Conservation (phyloP, 2,888 invertebrate genomes). For the Diplazon laetatorius region DNA sequence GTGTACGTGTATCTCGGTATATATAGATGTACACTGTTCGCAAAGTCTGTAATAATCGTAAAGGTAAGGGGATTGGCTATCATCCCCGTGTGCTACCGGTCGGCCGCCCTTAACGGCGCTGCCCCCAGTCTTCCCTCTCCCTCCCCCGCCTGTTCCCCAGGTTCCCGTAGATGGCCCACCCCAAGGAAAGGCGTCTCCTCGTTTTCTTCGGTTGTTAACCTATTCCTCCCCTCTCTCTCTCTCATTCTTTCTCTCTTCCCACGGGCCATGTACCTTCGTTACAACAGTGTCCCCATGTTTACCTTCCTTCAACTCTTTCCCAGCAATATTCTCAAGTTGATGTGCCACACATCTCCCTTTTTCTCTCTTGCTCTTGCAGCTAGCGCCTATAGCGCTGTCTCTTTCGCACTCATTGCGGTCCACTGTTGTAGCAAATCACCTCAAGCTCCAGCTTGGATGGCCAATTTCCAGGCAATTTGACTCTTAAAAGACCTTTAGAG, state of each 20-base stretch:
- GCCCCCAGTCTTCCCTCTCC: conserved; percentile 14
- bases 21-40: conserved; percentile 25
- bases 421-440: too few species aligned
- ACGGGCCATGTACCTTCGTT: not conserved
- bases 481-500: too few species aligned
- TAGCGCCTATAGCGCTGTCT: too few species aligned
- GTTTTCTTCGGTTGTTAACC: conserved; percentile 24
- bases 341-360: too few species aligned
- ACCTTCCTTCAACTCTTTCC: not conserved
- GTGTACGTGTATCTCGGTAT: conserved; percentile 34
- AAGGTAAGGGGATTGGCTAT: conserved; percentile 77
- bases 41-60: conserved; percentile 75
- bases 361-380: too few species aligned
- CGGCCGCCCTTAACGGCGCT: conserved; percentile 50
- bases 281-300: not conserved
- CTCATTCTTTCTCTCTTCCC: too few species aligned
- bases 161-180: conserved; percentile 15
- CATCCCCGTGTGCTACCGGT: conserved; percentile 66
- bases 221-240: too few species aligned
- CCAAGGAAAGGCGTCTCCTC: conserved; percentile 1
- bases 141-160: too few species aligned
- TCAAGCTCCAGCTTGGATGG: too few species aligned
- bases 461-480: too few species aligned
- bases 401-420: too few species aligned
- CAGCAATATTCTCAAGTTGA: too few species aligned